phyloP scores from a whole-genome alignment of 2,797 vertebrate species.

The Pseudomugil tenellus region DNA sequence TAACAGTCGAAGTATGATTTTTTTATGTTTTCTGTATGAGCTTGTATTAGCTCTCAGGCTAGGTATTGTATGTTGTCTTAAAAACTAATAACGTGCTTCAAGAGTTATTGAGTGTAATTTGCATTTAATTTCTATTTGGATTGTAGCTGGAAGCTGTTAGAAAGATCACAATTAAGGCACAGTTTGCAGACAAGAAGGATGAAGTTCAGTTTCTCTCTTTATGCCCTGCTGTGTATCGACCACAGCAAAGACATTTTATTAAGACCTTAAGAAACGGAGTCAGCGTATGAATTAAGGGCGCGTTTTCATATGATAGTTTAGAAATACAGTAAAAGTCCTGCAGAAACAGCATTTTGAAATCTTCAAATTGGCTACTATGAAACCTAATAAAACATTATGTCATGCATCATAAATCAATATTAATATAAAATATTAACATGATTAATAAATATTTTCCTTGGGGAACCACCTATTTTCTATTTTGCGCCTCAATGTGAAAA shows the following conservation, averaged over 20 bases:
- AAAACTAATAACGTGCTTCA: neutral
- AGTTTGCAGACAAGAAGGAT: neutral
- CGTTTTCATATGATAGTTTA: no score
- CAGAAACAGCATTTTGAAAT: no score
- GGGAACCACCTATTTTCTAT: no score
- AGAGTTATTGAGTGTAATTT: neutral
- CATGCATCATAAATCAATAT: no score
- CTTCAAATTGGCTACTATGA: no score
- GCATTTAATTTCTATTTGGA: neutral
- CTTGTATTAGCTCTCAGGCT: neutral
- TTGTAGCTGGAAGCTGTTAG: neutral
- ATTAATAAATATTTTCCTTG: no score
- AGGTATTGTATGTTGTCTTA: neutral
- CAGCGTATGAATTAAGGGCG: neutral
- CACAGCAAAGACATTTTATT: neutral
- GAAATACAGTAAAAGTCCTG: no score
- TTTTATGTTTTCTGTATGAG: neutral
- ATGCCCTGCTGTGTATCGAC: neutral
- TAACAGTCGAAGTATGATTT: neutral
- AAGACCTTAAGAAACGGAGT: neutral
- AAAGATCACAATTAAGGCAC: neutral
- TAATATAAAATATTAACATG: no score
- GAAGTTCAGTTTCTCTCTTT: neutral
- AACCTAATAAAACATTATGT: no score
- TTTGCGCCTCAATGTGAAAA: no score